Conservation (phyloP, 2,888 invertebrate genomes). For the Leptopilina myrica region DNA sequence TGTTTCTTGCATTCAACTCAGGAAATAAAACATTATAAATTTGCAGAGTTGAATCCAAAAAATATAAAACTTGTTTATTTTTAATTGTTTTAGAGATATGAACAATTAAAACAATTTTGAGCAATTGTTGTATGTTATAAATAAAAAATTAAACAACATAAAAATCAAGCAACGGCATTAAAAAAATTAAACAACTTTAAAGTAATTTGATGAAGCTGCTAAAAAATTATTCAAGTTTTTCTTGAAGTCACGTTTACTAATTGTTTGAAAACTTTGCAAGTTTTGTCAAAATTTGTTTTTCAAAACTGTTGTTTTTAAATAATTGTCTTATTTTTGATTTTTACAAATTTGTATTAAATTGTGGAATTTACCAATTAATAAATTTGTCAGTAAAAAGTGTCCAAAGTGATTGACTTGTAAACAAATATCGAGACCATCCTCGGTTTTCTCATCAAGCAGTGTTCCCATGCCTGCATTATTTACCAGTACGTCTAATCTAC, state of each 20-base stretch:
- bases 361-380: slow-evolving; percentile 82
- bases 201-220: too few relatives aligned
- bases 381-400: slow-evolving; percentile 93
- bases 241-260: neutral
- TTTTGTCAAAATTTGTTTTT: neutral
- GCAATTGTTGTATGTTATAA: too few relatives aligned
- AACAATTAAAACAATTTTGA: too few relatives aligned
- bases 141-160: too few relatives aligned
- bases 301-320: neutral
- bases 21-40: too few relatives aligned
- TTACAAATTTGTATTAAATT: neutral
- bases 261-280: neutral
- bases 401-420: slow-evolving; percentile 97
- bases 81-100: too few relatives aligned
- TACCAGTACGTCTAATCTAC: slow-evolving; percentile 84
- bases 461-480: slow-evolving; percentile 94
- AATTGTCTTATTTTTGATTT: neutral
- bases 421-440: slow-evolving; percentile 91
- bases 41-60: too few relatives aligned
- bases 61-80: too few relatives aligned
- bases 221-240: too few relatives aligned
- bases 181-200: too few relatives aligned
- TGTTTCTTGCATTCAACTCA: too few relatives aligned
- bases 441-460: slow-evolving; percentile 83
- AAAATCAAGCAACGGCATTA: too few relatives aligned